Percentiles rank a stretch among this genome's conserved stretches.
Evolutionary conservation across 1,140 invertebrate genomes (phyloP).

Genomic region (Lucilia cuprina): DNA sequence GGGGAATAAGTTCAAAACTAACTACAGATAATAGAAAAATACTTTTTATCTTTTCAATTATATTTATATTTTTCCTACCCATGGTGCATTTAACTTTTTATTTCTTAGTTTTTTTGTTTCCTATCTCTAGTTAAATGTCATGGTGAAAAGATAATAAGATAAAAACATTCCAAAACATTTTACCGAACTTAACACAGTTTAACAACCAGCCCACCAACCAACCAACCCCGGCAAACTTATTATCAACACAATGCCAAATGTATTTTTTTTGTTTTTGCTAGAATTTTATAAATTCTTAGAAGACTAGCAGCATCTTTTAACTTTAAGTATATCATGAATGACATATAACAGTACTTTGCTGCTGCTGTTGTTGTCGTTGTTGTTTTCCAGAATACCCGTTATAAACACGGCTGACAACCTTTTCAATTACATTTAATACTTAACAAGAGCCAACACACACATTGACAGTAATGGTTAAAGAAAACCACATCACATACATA

Average conservation of each 20-base stretch:
- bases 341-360: not conserved
- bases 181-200: not conserved
- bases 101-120: not conserved
- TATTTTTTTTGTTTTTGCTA: no score
- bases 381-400: not conserved
- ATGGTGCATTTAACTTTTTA: not conserved
- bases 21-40: no score
- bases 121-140: not conserved
- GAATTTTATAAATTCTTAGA: not conserved
- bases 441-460: not conserved
- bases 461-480: not conserved
- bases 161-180: not conserved
- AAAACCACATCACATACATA: no score
- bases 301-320: not conserved
- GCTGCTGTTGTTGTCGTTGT: not conserved
- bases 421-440: not conserved
- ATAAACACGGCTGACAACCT: slow-evolving; percentile 10
- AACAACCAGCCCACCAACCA: not conserved
- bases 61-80: not conserved
- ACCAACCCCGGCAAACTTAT: not conserved
- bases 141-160: not conserved
- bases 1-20: no score
- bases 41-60: not conserved
- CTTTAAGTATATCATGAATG: not conserved
- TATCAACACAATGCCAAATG: not conserved